Evolutionary conservation across 2,113 vertebrate genomes (phyloP).

Genomic region (Hypanus sabinus): DNA sequence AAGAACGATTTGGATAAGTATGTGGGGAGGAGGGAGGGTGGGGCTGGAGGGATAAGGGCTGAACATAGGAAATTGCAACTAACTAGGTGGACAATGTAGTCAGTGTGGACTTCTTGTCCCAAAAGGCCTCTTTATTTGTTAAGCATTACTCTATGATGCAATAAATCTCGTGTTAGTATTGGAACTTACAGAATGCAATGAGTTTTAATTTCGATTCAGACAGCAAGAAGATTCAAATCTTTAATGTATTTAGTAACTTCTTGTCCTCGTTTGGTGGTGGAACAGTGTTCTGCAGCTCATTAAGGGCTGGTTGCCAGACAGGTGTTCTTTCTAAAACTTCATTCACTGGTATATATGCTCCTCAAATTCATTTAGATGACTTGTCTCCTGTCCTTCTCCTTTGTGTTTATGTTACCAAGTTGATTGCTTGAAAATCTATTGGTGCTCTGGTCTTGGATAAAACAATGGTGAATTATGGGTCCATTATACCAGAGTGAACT

Average conservation of each 20-base stretch:
- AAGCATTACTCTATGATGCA: too few relatives aligned
- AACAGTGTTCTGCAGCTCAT: too few relatives aligned
- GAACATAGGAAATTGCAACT: too few relatives aligned
- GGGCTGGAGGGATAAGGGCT: too few relatives aligned
- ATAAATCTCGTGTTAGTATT: background rate
- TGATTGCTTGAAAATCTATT: background rate
- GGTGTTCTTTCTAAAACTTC: background rate
- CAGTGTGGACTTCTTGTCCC: too few relatives aligned
- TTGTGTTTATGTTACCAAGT: background rate
- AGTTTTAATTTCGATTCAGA: background rate
- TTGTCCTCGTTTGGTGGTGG: background rate
- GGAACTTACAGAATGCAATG: background rate
- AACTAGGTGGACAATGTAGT: too few relatives aligned
- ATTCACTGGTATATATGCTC: background rate
- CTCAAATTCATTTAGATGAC: conserved; percentile 15
- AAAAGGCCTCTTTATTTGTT: too few relatives aligned
- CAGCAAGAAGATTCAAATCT: too few relatives aligned
- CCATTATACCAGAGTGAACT: background rate
- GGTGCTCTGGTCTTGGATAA: background rate
- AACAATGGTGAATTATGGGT: background rate
- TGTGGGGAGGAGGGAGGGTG: too few relatives aligned
- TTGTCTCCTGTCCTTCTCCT: background rate
- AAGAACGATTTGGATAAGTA: too few relatives aligned
- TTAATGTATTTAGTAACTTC: background rate
- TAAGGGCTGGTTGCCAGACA: background rate